Evolutionary conservation across 2,888 invertebrate species (phyloP).

Genomic region (Stenodema calcarata): DNA sequence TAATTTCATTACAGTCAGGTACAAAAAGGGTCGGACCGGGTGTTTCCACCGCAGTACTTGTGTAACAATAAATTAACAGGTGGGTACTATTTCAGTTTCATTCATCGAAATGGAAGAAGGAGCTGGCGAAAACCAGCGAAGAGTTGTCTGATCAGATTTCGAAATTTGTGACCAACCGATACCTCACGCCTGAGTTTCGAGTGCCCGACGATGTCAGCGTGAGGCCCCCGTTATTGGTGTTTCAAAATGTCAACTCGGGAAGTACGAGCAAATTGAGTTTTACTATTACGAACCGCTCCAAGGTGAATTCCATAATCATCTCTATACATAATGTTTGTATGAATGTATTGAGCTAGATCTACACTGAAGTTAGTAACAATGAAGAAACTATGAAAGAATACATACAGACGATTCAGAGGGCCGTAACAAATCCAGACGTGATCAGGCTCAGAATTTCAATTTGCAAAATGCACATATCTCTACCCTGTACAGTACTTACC

Average conservation of each 20-base stretch:
- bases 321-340: neutral
- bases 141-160: neutral
- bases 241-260: neutral
- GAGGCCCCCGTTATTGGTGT: neutral
- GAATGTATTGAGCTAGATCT: too few relatives aligned
- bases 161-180: neutral
- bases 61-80: neutral
- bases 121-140: neutral
- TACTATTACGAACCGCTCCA: neutral
- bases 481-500: too few relatives aligned
- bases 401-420: too few relatives aligned
- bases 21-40: too few relatives aligned
- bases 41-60: too few relatives aligned
- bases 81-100: neutral
- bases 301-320: neutral
- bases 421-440: too few relatives aligned
- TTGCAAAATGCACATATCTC: too few relatives aligned
- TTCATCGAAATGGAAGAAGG: neutral
- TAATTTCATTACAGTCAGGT: too few relatives aligned
- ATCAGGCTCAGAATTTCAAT: too few relatives aligned
- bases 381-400: too few relatives aligned
- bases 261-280: neutral
- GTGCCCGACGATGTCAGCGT: neutral
- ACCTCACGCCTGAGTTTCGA: neutral
- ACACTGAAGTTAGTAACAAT: too few relatives aligned